Evolutionary conservation across 2,888 invertebrate species (phyloP).

Genomic region (Anthrax anthrax): DNA sequence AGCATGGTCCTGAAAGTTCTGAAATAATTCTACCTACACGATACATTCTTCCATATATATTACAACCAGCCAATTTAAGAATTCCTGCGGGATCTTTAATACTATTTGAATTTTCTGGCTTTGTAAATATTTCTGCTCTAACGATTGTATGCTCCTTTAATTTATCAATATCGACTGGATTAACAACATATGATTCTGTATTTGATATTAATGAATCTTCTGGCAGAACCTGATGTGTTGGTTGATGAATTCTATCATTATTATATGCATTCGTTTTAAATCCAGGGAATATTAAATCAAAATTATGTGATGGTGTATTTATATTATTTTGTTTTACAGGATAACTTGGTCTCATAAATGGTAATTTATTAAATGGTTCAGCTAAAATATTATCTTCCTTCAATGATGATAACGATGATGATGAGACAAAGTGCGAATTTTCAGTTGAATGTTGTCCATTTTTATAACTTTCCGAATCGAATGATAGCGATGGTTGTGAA

Average conservation of each 20-base stretch:
- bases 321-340: constrained; percentile 22
- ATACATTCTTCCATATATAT: constrained; percentile 82
- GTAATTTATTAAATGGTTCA: constrained; percentile 30
- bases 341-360: constrained; percentile 30
- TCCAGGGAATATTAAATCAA: constrained; percentile 9
- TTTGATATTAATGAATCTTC: constrained; percentile 11
- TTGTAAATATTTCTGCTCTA: constrained; percentile 12
- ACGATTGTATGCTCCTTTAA: constrained; percentile 2
- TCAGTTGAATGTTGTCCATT: no score
- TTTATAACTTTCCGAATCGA: no score
- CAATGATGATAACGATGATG: not conserved
- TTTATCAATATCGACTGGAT: constrained; percentile 12
- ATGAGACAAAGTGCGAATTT: no score
- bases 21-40: constrained; percentile 66
- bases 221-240: constrained; percentile 10
- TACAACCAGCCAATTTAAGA: constrained; percentile 71
- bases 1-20: constrained; percentile 67
- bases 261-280: constrained; percentile 4
- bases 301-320: constrained; percentile 16
- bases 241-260: constrained; percentile 9
- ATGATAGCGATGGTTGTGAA: not conserved
- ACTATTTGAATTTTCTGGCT: constrained; percentile 15
- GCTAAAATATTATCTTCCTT: constrained; percentile 19
- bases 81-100: constrained; percentile 37
- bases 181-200: constrained; percentile 11